Base-by-base conservation (phyloP, 2,888 invertebrate species). In the Actias luna region DNA sequence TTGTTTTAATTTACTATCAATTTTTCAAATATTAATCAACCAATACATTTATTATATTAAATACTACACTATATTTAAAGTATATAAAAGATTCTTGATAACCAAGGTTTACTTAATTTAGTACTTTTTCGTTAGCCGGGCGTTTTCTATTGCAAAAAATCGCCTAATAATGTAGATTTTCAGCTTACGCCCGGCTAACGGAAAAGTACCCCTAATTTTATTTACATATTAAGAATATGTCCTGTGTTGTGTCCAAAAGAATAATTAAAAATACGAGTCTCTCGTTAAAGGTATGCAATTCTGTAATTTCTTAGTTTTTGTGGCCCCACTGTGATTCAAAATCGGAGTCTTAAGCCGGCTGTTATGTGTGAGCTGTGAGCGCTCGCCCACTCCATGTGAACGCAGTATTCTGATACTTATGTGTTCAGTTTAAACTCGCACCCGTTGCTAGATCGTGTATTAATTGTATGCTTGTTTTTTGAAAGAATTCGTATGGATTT, bases 261-360 rank as follows among this genome's bases (percentile, higher is more conserved):
- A n/a, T n/a, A n/a, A n/a, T n/a, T n/a, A n/a, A n/a, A n/a, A n/a
- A n/a, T n/a, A n/a, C n/a, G n/a, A n/a, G n/a, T n/a, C n/a, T n/a
- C 36, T 36, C 36, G 10, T 18, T 42, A 18, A 42, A 5, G 0
- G n/a, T 42, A 18, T 18, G 5, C 18, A 18, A 42, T 25, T 50
- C 22, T 50, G 8, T 50, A 12, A 25, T 12, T 22, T 22, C 22
- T 12, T 50, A 12, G 22, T 50, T 36, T 18, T 63, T 33, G 33
- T 67, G 61, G 71, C 71, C 61, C 36, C 64, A 60, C 55, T 39
- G 18, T 59, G 62, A 64, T 58, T 29, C 60, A 64, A 64, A 50
- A 66, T 63, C 63, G 63, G 69, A 72, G 76, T 82, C 83, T 80
- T 83, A 85, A 86, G 83, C 85, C 75, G 82, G 73, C 79, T 82